phyloP scores from a whole-genome alignment of 2,113 vertebrate species.

The Oryzias curvinotus region DNA sequence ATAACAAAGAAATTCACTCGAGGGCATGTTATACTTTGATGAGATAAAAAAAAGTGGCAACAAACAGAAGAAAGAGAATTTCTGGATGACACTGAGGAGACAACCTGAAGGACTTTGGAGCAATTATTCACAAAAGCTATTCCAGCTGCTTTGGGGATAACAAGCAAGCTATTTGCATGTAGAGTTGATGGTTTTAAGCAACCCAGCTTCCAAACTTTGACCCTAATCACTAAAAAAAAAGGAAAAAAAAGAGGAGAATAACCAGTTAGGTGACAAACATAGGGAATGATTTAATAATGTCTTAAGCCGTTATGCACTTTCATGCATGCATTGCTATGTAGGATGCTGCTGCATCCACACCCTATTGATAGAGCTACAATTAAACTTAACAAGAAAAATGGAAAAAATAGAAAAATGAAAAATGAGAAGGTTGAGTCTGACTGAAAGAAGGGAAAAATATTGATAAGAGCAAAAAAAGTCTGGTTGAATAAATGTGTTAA shows the following conservation, averaged over 20 bases:
- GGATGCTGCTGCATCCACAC: background rate
- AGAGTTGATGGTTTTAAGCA: slow-evolving; percentile 25
- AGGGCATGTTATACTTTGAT: slow-evolving; percentile 48
- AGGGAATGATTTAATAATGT: too few relatives aligned
- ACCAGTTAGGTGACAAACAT: slow-evolving; percentile 37
- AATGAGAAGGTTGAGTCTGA: background rate
- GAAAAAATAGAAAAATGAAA: too few relatives aligned
- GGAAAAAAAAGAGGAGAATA: slow-evolving; percentile 15
- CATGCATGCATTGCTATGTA: slow-evolving; percentile 3
- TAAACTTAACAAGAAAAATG: too few relatives aligned
- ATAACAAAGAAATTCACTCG: slow-evolving; percentile 66
- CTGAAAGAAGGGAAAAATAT: too few relatives aligned
- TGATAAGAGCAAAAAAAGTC: background rate
- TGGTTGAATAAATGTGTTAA: slow-evolving; percentile 25
- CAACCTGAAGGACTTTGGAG: slow-evolving; percentile 55
- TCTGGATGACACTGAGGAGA: slow-evolving; percentile 36
- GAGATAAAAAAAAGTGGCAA: slow-evolving; percentile 37
- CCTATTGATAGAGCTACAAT: too few relatives aligned
- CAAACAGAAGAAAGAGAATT: slow-evolving; percentile 24
- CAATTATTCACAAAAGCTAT: slow-evolving; percentile 41
- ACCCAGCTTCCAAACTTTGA: slow-evolving; percentile 30
- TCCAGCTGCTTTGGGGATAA: slow-evolving; percentile 45
- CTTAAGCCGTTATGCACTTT: slow-evolving; percentile 19
- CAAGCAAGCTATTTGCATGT: slow-evolving; percentile 63
- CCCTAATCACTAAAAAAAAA: slow-evolving; percentile 27